phyloP scores from a whole-genome alignment of 2,797 vertebrate genomes.

The Spinus olivaceus region DNA sequence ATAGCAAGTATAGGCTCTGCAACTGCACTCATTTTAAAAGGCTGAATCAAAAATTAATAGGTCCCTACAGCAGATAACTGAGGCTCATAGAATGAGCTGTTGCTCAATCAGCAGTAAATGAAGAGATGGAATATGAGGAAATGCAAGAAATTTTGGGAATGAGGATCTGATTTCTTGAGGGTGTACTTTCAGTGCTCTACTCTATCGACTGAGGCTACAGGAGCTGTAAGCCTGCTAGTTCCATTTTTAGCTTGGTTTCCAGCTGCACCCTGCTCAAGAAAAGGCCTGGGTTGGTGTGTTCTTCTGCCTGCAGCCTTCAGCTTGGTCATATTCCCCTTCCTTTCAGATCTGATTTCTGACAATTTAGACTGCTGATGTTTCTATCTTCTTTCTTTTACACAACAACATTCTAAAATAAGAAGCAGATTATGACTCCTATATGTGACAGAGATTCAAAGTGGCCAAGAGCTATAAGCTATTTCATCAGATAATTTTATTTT shows the following conservation, averaged over 20 bases:
- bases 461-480: background rate
- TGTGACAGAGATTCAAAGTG: background rate
- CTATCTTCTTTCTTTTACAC: background rate
- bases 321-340: background rate
- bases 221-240: background rate
- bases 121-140: background rate
- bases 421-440: background rate
- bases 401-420: background rate
- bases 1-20: background rate
- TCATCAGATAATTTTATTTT: background rate
- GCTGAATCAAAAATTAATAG: background rate
- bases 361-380: background rate
- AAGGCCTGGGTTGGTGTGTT: background rate
- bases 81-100: background rate
- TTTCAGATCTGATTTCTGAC: background rate
- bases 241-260: background rate
- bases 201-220: background rate
- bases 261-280: background rate
- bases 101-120: background rate
- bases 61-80: background rate
- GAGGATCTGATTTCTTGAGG: background rate
- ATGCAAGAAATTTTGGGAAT: background rate
- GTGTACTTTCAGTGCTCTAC: background rate
- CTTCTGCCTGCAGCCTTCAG: background rate
- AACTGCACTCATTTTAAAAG: background rate